Conservation (phyloP, 2,113 vertebrate genomes). For the Oncorhynchus keta region DNA sequence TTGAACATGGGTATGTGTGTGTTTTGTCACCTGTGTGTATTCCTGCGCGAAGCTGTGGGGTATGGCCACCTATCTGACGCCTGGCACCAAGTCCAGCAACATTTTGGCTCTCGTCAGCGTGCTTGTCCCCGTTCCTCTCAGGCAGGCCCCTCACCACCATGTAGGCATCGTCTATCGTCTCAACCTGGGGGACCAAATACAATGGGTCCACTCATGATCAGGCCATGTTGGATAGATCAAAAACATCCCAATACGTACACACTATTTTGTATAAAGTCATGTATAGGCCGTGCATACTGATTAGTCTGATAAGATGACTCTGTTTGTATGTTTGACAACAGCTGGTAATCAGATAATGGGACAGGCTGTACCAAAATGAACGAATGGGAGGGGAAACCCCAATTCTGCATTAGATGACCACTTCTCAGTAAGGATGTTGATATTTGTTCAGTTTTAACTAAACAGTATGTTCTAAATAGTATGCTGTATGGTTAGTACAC, state of each 20-base stretch:
- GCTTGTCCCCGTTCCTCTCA: constrained; percentile 80
- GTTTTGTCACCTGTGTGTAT: constrained; percentile 81
- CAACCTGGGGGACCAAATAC: constrained; percentile 69
- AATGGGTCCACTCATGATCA: no score
- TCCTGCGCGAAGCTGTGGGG: constrained; percentile 84
- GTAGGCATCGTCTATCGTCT: constrained; percentile 88
- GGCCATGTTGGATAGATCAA: no score
- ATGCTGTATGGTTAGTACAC: no score
- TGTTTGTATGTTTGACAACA: background rate
- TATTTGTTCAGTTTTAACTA: no score
- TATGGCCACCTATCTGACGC: constrained; percentile 80
- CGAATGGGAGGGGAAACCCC: no score
- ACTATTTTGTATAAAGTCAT: background rate
- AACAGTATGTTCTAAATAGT: no score
- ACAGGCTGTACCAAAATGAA: no score
- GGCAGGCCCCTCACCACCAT: constrained; percentile 89
- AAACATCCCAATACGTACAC: background rate
- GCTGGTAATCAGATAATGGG: no score
- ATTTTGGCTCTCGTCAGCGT: constrained; percentile 83
- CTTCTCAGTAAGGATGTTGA: no score
- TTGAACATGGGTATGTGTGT: no score
- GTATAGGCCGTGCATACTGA: background rate
- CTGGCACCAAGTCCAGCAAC: constrained; percentile 86
- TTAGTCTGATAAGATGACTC: no score
- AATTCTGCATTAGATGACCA: no score